These are phyloP conservation scores for Lissocephala sabroskyi DNA, from an alignment of 2,888 invertebrate species.

Conservation along the genomic window DNA sequence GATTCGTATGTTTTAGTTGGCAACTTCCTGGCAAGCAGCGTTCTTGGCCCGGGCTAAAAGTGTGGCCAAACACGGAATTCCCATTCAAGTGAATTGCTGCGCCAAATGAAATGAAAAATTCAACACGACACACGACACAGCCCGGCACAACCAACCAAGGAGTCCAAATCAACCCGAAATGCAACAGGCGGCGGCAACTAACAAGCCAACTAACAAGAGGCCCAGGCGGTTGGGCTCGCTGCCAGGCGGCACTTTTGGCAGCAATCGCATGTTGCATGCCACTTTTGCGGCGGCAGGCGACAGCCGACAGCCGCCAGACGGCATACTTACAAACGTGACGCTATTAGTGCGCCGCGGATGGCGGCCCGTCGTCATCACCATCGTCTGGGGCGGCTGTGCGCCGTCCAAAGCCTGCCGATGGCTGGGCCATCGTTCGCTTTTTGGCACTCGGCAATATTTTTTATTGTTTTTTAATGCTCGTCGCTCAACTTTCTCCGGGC, in stretches of 20 bases:
- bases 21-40: not conserved
- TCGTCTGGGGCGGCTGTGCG: slow-evolving; percentile 26
- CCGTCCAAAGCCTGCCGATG: not conserved
- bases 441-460: slow-evolving; percentile 39
- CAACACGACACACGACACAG: slow-evolving; percentile 48
- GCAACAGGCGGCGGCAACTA: slow-evolving; percentile 61
- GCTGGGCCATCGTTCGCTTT: slow-evolving; percentile 6
- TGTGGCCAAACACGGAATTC: slow-evolving; percentile 53
- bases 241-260: slow-evolving; percentile 68
- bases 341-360: slow-evolving; percentile 68
- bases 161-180: slow-evolving; percentile 26
- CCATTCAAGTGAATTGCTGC: slow-evolving; percentile 68
- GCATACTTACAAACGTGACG: slow-evolving; percentile 64
- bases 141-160: slow-evolving; percentile 25
- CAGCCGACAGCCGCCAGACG: slow-evolving; percentile 33
- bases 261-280: slow-evolving; percentile 71
- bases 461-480: slow-evolving; percentile 59
- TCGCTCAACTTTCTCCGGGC: slow-evolving; percentile 31
- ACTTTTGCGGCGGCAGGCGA: slow-evolving; percentile 38
- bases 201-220: slow-evolving; percentile 57
- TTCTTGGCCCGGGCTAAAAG: slow-evolving; percentile 1
- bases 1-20: slow-evolving; percentile 9
- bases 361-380: too few species aligned
- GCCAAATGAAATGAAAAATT: slow-evolving; percentile 70
- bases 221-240: slow-evolving; percentile 43